Evolutionary conservation across 2,113 vertebrate species (phyloP).

Genomic region (Gallinago undulata): DNA sequence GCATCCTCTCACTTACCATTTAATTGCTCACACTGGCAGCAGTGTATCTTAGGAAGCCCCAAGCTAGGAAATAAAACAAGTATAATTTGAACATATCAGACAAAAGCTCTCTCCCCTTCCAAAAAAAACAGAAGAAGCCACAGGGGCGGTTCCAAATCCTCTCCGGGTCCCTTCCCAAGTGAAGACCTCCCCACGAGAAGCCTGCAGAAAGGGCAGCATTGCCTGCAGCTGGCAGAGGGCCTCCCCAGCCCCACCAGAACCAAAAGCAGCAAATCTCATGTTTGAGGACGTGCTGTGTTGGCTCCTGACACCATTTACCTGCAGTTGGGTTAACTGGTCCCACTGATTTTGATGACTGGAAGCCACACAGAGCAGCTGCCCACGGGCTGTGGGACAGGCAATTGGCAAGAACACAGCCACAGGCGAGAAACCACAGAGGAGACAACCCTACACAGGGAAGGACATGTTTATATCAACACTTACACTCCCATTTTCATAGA

Average conservation of each 20-base stretch:
- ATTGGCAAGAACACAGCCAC: neutral
- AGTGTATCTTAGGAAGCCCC: neutral
- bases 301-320: neutral
- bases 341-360: neutral
- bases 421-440: neutral
- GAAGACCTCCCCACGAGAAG: neutral
- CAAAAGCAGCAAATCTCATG: fast-evolving
- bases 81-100: neutral
- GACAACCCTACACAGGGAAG: neutral
- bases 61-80: neutral
- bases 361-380: neutral
- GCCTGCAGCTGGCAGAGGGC: neutral
- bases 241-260: neutral
- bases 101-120: neutral
- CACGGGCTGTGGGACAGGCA: fast-evolving
- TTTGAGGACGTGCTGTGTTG: fast-evolving
- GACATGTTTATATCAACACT: neutral
- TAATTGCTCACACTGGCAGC: neutral
- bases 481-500: neutral
- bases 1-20: neutral
- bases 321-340: fast-evolving
- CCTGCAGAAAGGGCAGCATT: neutral
- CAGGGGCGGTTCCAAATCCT: neutral
- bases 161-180: neutral
- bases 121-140: neutral